phyloP scores from a whole-genome alignment of 2,113 vertebrate species.

The Xiphophorus hellerii region DNA sequence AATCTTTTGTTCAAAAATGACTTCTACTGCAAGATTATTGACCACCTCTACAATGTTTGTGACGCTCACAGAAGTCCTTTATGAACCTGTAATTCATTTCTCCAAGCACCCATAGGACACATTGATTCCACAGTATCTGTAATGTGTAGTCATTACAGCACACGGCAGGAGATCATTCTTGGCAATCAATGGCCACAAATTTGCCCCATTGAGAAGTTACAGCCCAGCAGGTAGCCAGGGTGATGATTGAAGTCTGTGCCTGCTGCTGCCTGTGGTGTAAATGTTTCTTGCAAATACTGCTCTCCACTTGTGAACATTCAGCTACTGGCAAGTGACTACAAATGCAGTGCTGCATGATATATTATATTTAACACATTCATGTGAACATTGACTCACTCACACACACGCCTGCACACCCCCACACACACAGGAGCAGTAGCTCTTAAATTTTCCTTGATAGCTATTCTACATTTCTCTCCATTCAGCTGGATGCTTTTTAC shows the following conservation, averaged over 20 bases:
- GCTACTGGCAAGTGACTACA: slow-evolving; percentile 43
- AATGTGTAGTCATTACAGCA: slow-evolving; percentile 76
- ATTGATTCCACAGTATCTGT: slow-evolving; percentile 74
- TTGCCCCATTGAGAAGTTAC: slow-evolving; percentile 74
- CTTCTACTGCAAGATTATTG: slow-evolving; percentile 69
- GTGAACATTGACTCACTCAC: background rate
- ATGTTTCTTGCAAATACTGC: slow-evolving; percentile 55
- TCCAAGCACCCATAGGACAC: slow-evolving; percentile 68
- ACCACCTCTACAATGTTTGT: slow-evolving; percentile 62
- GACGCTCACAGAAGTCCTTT: slow-evolving; percentile 68
- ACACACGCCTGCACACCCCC: background rate
- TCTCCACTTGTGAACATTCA: slow-evolving; percentile 52
- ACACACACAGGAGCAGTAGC: slow-evolving; percentile 2
- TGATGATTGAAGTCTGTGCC: slow-evolving; percentile 57
- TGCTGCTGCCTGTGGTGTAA: slow-evolving; percentile 49
- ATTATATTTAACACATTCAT: slow-evolving; percentile 22
- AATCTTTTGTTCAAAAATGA: slow-evolving; percentile 72
- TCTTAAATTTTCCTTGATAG: slow-evolving; percentile 23
- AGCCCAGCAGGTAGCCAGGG: slow-evolving; percentile 57
- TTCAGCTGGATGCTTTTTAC: slow-evolving; percentile 96
- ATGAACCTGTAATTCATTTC: slow-evolving; percentile 76
- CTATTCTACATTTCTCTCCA: slow-evolving; percentile 34
- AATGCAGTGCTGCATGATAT: slow-evolving; percentile 45
- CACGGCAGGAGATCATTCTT: slow-evolving; percentile 72
- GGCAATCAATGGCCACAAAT: slow-evolving; percentile 76